Conservation (phyloP, 2,888 invertebrate species). For the Tachina grossa region DNA sequence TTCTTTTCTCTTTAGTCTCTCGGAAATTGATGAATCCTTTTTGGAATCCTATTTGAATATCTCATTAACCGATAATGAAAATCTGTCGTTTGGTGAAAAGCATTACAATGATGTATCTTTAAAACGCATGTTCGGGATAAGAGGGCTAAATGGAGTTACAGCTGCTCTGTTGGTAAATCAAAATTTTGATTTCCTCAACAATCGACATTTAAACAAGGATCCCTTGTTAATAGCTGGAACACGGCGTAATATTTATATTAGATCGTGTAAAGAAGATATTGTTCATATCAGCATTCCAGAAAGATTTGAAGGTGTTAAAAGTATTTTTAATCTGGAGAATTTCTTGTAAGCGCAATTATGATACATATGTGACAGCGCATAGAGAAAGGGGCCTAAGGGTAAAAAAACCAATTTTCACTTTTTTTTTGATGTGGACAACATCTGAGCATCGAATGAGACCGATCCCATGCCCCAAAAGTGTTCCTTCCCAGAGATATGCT, state of each 20-base stretch:
- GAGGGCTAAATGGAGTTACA: slow-evolving; percentile 72
- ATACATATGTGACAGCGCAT: too few relatives aligned
- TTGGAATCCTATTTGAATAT: slow-evolving; percentile 76
- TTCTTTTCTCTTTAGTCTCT: slow-evolving; percentile 72
- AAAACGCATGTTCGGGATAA: slow-evolving; percentile 73
- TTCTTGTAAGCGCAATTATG: slow-evolving; percentile 76
- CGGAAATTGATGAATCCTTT: slow-evolving; percentile 78
- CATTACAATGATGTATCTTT: slow-evolving; percentile 77
- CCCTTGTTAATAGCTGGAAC: slow-evolving; percentile 74
- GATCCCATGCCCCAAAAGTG: too few relatives aligned
- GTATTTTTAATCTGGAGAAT: slow-evolving; percentile 78
- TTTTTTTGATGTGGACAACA: too few relatives aligned
- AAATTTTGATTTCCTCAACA: slow-evolving; percentile 46
- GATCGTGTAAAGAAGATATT: slow-evolving; percentile 72
- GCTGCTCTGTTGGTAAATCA: slow-evolving; percentile 70
- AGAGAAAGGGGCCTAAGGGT: too few relatives aligned
- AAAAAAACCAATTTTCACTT: too few relatives aligned
- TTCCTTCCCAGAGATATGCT: too few relatives aligned
- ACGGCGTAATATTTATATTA: slow-evolving; percentile 74
- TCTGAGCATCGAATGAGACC: too few relatives aligned
- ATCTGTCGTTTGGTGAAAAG: slow-evolving; percentile 74
- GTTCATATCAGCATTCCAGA: slow-evolving; percentile 75
- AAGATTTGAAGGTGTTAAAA: slow-evolving; percentile 77
- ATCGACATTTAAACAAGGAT: background rate
- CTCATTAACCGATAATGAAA: slow-evolving; percentile 78